These are phyloP conservation scores for Arctia plantaginis DNA, from an alignment of 2,888 invertebrate species.

Conservation along the genomic window DNA sequence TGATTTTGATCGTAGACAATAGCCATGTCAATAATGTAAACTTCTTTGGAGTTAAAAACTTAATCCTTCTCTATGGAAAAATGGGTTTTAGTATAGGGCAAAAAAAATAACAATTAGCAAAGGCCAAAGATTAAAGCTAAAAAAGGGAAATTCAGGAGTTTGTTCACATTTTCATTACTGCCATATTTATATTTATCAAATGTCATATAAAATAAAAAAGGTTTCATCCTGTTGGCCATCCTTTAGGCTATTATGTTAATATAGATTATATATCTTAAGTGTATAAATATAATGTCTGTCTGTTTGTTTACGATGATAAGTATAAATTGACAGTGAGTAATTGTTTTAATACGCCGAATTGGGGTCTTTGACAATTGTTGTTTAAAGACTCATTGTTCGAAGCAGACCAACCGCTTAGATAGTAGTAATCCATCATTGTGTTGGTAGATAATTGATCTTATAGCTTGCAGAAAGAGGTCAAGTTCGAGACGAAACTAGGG, in stretches of 20 bases:
- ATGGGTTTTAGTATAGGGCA: neutral
- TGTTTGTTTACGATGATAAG: constrained; percentile 17
- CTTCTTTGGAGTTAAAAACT: neutral
- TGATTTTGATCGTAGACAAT: neutral
- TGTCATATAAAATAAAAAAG: too few species aligned
- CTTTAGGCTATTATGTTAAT: neutral
- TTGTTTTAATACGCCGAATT: constrained; percentile 41
- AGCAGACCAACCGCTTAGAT: constrained; percentile 6
- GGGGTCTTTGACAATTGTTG: constrained; percentile 6
- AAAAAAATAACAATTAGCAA: too few species aligned
- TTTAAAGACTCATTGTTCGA: constrained; percentile 17
- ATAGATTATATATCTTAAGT: neutral
- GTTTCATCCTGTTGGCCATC: neutral
- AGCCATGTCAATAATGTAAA: neutral
- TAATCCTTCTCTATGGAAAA: neutral
- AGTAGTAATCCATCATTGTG: constrained; percentile 1
- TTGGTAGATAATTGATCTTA: constrained; percentile 8
- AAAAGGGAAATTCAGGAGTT: too few species aligned
- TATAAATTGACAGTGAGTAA: constrained; percentile 31
- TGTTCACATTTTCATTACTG: too few species aligned
- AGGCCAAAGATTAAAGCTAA: too few species aligned
- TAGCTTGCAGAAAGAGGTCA: neutral
- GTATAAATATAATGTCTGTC: neutral
- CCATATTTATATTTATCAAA: too few species aligned
- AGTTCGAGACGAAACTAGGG: neutral